Evolutionary conservation across 2,797 vertebrate genomes (phyloP), one percentile per base, ranked within the genome.

Genomic region (Sorex maritimensis): DNA sequence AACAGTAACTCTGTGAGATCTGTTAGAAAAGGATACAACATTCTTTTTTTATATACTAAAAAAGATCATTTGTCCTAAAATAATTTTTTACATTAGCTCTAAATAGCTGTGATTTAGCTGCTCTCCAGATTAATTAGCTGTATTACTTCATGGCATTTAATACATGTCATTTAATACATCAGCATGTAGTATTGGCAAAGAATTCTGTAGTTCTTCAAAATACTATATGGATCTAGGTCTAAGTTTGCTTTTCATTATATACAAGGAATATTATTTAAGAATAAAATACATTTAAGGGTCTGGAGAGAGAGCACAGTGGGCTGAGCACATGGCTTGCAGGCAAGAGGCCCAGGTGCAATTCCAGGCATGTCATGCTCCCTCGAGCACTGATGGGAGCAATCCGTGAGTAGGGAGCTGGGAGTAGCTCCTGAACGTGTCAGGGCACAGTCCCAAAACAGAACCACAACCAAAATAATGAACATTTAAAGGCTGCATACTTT

Each of bases 231-330:
- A 80, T 44, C n/a, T 12, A 68, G 46, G 41, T 8, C 26, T 72
- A 24, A 69, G 30, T 82, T 94, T 63, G 26, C 38, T 28, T 69
- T 21, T 68, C 14, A 19, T 55, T 81, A 81, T 82, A 78, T n/a
- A 52, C 13, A 14, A 52, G 49, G 7, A 2, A 52, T 52, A 52
- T 52, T 52, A 52, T 52, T 52, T 52, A 58, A 58, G 19, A 58
- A 17, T 17, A 21, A 58, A 58, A 58, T 19, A 58, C 19, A 58
- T 21, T 17, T 52, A 21, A 58, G 6, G 19, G 55, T 21, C 19
- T 19, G 17, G 17, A 58, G 55, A 58, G 55, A 58, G 12, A 58
- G 55, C 17, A 17, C 14, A 58, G 19, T 58, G 55, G 55, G 55
- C 55, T 58, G 19, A 58, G 17, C 55, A 17, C 55, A 58, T 58